Conservation (phyloP, 2,797 vertebrate genomes). For the Bufotes viridis region DNA sequence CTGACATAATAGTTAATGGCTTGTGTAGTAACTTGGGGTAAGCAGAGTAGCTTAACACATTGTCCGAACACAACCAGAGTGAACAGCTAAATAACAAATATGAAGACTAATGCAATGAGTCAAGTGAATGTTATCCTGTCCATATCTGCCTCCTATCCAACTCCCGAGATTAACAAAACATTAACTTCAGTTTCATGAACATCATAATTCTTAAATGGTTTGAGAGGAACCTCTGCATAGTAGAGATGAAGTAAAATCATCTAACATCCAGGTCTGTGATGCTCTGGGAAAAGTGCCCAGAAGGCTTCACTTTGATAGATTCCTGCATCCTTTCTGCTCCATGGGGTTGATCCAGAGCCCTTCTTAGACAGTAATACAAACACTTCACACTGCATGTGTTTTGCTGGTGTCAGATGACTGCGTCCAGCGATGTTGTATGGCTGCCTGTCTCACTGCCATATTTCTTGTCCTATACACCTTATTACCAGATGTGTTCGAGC, state of each 20-base stretch:
- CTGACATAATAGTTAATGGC: neutral
- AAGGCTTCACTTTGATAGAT: constrained; percentile 54
- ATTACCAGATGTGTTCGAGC: constrained; percentile 50
- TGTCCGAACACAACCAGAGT: neutral
- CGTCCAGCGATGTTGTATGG: neutral
- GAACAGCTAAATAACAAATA: constrained; percentile 11
- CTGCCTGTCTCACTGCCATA: constrained; percentile 17
- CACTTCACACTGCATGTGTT: constrained; percentile 56
- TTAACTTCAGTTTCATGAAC: constrained; percentile 35
- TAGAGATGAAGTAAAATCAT: constrained; percentile 30
- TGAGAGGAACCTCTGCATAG: neutral
- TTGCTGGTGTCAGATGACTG: constrained; percentile 44
- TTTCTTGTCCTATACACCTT: constrained; percentile 47
- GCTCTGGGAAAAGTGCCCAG: constrained; percentile 47
- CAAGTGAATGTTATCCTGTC: constrained; percentile 18
- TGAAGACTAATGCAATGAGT: constrained; percentile 21
- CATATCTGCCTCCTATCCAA: constrained; percentile 4
- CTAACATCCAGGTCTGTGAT: constrained; percentile 18
- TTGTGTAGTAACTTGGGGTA: neutral
- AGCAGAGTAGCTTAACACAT: constrained; percentile 16
- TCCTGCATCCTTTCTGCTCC: constrained; percentile 31
- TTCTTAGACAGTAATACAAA: constrained; percentile 51
- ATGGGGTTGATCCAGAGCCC: constrained; percentile 29
- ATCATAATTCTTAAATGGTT: constrained; percentile 7
- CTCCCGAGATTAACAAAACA: constrained; percentile 20